phyloP scores from a whole-genome alignment of 2,888 invertebrate genomes.

The Drosophila yooni region DNA sequence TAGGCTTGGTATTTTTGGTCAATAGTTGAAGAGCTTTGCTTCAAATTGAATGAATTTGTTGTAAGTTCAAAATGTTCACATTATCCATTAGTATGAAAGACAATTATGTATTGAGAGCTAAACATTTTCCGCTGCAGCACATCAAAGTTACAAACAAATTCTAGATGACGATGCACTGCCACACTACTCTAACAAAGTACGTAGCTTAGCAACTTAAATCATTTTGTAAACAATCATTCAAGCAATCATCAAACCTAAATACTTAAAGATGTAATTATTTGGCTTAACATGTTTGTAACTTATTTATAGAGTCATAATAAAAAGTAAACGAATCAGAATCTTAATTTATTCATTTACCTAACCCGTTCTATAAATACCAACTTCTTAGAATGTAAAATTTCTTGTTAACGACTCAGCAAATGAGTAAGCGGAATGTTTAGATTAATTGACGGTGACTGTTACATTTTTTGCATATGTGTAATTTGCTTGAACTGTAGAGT shows the following conservation, averaged over 20 bases:
- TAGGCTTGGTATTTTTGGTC: background rate
- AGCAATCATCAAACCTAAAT: no score
- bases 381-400: background rate
- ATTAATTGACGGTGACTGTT: background rate
- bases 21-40: background rate
- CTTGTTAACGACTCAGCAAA: background rate
- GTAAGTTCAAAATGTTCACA: background rate
- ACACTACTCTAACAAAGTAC: background rate
- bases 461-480: background rate
- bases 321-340: background rate
- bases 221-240: background rate
- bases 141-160: no score
- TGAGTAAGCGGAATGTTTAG: background rate
- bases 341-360: background rate
- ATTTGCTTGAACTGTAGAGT: background rate
- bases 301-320: background rate
- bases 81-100: rapidly evolving
- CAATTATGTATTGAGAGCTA: background rate
- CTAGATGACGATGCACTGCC: background rate
- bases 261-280: background rate
- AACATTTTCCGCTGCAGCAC: background rate
- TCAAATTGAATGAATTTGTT: rapidly evolving
- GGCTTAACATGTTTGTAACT: background rate
- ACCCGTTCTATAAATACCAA: background rate
- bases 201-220: background rate